Evolutionary conservation across 2,888 invertebrate genomes (phyloP).

Genomic region (Empis stercorea): DNA sequence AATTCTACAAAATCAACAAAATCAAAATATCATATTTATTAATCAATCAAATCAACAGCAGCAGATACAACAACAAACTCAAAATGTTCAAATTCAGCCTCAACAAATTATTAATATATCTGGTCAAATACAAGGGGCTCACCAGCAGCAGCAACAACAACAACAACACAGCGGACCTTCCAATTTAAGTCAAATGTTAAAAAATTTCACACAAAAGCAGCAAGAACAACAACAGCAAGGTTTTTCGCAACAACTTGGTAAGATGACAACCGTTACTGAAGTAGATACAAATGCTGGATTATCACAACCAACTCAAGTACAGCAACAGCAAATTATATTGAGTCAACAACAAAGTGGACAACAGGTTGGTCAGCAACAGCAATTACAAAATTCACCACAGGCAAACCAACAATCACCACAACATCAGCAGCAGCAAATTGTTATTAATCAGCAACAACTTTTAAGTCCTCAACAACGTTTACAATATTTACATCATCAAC

Average conservation of each 20-base stretch:
- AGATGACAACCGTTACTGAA: too few species aligned
- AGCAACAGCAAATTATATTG: slow-evolving; percentile 13
- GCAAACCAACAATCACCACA: slow-evolving; percentile 16
- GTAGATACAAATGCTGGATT: slow-evolving; percentile 1
- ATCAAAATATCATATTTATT: slow-evolving; percentile 35
- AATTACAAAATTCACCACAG: slow-evolving; percentile 17
- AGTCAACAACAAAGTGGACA: slow-evolving; percentile 18
- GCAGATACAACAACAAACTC: slow-evolving; percentile 10
- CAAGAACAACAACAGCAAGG: slow-evolving; percentile 41
- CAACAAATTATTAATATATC: background rate
- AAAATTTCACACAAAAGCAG: slow-evolving; percentile 31
- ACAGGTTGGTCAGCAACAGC: slow-evolving; percentile 20
- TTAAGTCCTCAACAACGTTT: slow-evolving; percentile 29
- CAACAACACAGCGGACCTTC: slow-evolving; percentile 33
- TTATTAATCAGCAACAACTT: slow-evolving; percentile 20
- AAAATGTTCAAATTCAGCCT: background rate
- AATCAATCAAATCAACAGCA: slow-evolving; percentile 31
- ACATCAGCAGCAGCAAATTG: slow-evolving; percentile 13
- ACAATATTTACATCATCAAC: slow-evolving; percentile 29
- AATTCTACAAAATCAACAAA: slow-evolving; percentile 35
- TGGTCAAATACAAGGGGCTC: slow-evolving; percentile 1
- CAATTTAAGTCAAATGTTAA: slow-evolving; percentile 35
- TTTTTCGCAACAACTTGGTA: too few species aligned
- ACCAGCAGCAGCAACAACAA: slow-evolving; percentile 29
- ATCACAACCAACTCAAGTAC: slow-evolving; percentile 23